Evolutionary conservation across 2,113 vertebrate species (phyloP), one percentile per base, ranked within the genome.

Genomic region (Solea solea): DNA sequence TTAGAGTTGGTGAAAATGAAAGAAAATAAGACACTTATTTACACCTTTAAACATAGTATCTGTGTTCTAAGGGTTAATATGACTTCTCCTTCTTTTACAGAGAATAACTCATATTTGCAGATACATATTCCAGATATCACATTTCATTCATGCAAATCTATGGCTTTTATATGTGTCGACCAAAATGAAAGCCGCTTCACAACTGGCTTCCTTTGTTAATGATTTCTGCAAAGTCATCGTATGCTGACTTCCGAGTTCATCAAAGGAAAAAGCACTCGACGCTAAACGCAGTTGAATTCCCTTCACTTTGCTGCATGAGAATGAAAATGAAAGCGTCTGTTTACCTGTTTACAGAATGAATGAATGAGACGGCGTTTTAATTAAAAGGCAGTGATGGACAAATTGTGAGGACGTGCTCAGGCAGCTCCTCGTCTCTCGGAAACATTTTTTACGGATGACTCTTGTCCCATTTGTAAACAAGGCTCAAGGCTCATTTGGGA

Each of bases 361-460:
- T 27, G 14, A 16, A 46, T 15, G 7, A 21, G 59, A 49, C 25
- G 52, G 61, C 42, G 27, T 63, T 9, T 56, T 15, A 76, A 41
- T 60, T 54, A 14, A 56, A 21, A 64, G 58, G 15, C 27, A 65
- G 53, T 13, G 48, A 46, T 27, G 27, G 50, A 5, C 12, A 58
- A 68, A n/a, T 16, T 41, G 16, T 46, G 4, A 14, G 3, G 13
- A 5, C 54, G 34, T 21, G 6, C 42, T 61, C 16, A 42, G 69
- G 55, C 34, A 73, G 69, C 74, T 66, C 48, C 74, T 66, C 48
- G 63, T 69, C 76, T 72, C 40, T 11, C 39, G 64, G 55, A 71
- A 82, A 51, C 16, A n/a, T 71, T 39, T 61, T 34, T 34, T 34
- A 34, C n/a, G 42, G n/a, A 28, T 64, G 64, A 63, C 44, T 66